These are phyloP conservation scores for Glaucopsyche alexis DNA, from an alignment of 2,888 invertebrate genomes.

Conservation along the genomic window DNA sequence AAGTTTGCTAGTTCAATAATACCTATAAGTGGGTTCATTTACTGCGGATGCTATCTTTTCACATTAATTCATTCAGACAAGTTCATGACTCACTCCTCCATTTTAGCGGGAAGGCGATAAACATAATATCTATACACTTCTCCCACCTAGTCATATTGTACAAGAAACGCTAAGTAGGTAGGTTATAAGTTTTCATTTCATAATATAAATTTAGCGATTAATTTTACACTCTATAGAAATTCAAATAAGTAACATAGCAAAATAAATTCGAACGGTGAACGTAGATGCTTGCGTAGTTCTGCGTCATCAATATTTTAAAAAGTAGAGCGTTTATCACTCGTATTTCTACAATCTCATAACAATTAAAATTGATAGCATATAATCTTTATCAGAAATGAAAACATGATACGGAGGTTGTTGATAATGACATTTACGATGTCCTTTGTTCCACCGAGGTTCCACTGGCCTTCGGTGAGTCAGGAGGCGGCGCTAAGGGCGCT, in stretches of 20 bases:
- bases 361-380: neutral
- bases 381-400: neutral
- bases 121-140: neutral
- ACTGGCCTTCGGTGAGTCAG: conserved; percentile 52
- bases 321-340: neutral
- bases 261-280: no score
- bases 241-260: no score
- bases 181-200: no score
- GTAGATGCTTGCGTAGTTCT: no score
- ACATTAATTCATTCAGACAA: neutral
- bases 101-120: neutral
- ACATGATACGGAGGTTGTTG: neutral
- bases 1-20: neutral
- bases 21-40: neutral
- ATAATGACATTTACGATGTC: conserved; percentile 3
- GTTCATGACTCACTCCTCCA: neutral
- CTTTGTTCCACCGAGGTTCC: conserved; percentile 18
- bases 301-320: neutral
- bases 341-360: neutral
- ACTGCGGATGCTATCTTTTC: neutral
- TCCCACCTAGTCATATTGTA: neutral
- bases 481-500: conserved; percentile 75
- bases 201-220: no score
- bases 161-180: no score
- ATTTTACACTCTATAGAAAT: no score